Percentiles rank a stretch among this genome's conserved stretches.
Evolutionary conservation across 2,888 invertebrate genomes (phyloP).

Genomic region (Caenorhabditis panamensis): DNA sequence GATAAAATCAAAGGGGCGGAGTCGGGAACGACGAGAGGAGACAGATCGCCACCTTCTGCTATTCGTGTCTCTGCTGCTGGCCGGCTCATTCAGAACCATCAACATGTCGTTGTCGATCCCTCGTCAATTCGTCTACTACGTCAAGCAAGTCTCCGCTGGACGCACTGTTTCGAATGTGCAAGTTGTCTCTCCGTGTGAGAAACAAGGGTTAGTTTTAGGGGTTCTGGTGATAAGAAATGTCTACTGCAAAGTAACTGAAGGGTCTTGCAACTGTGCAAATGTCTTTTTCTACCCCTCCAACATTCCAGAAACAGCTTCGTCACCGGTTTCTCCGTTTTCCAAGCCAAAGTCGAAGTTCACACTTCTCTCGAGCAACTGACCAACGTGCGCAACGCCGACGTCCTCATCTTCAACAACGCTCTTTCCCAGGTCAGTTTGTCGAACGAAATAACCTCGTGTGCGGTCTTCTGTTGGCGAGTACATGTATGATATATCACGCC

Average conservation of each 20-base stretch:
- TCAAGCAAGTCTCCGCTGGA: slow-evolving; percentile 44
- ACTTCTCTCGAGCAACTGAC: slow-evolving; percentile 49
- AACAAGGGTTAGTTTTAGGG: no score
- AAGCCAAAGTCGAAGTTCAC: slow-evolving; percentile 17
- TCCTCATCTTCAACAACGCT: slow-evolving; percentile 52
- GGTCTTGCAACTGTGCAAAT: neutral
- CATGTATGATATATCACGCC: neutral
- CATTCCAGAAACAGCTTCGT: slow-evolving; percentile 21
- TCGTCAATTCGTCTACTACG: slow-evolving; percentile 54
- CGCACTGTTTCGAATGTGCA: slow-evolving; percentile 44
- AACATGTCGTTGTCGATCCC: slow-evolving; percentile 51
- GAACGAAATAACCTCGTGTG: neutral
- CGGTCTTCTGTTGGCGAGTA: neutral
- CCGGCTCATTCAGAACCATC: slow-evolving; percentile 37
- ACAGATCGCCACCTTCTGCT: neutral
- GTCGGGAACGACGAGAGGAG: neutral
- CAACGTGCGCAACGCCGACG: slow-evolving; percentile 37
- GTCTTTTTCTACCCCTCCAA: no score
- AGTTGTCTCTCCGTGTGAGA: slow-evolving; percentile 55
- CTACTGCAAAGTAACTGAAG: no score
- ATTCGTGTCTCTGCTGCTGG: slow-evolving; percentile 36
- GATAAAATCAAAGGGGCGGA: slow-evolving; percentile 15
- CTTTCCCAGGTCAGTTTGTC: slow-evolving; percentile 27
- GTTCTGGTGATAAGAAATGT: no score
- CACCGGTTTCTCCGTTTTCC: slow-evolving; percentile 18